A percentile compares a stretch with the other conserved stretches of the same genome.
These are phyloP conservation scores for Nemurella pictetii DNA, from an alignment of 2,888 invertebrate genomes.

Conservation along the genomic window DNA sequence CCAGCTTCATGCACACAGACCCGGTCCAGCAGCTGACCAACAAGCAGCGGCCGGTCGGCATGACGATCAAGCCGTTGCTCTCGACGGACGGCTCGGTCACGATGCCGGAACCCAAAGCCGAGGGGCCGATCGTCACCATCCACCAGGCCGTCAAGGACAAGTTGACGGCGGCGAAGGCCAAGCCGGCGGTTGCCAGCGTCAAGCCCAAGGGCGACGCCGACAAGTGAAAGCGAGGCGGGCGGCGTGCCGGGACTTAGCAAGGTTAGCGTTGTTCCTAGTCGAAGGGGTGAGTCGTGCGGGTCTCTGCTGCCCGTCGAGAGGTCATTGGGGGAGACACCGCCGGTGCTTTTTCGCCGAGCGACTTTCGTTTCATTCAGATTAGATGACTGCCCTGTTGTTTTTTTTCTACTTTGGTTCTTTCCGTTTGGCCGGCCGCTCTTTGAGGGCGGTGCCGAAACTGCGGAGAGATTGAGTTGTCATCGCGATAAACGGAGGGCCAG, in stretches of 20 bases:
- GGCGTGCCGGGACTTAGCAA: not conserved
- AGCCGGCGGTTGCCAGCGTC: not conserved
- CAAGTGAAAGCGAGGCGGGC: not conserved
- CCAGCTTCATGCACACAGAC: slow-evolving; percentile 14
- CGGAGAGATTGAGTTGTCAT: not conserved
- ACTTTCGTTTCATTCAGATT: not conserved
- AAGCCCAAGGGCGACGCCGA: not conserved
- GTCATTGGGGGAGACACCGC: not conserved
- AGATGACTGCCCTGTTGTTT: not conserved
- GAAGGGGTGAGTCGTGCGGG: not conserved
- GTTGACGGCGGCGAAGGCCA: not conserved
- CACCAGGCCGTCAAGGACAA: not conserved
- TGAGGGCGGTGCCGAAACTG: not conserved
- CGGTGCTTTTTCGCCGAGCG: not conserved
- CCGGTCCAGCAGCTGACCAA: not conserved
- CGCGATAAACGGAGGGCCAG: not conserved
- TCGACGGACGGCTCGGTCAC: not conserved
- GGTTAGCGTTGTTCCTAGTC: not conserved
- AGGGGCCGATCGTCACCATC: slow-evolving; percentile 1
- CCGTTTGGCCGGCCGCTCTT: not conserved
- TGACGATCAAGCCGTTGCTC: not conserved
- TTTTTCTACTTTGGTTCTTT: not conserved
- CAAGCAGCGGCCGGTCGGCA: not conserved
- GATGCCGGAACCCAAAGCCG: not conserved
- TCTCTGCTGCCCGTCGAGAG: not conserved